Conservation (phyloP, 2,888 invertebrate species). For the Meliscaeva auricollis region DNA sequence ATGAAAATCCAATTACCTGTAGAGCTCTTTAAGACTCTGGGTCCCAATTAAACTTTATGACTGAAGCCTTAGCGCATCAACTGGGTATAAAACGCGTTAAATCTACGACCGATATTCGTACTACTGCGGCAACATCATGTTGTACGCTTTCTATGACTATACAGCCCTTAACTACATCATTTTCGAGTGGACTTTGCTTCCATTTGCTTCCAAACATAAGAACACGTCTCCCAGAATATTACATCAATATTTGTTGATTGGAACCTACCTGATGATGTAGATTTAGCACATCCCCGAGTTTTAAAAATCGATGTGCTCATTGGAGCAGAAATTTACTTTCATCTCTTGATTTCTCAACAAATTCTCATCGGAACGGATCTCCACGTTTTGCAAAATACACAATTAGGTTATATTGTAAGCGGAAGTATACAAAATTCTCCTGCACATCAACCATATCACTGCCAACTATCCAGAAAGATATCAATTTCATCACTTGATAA, state of each 20-base stretch:
- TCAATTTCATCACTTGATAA: conserved; percentile 33
- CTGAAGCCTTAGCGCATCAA: not conserved
- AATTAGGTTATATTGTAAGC: conserved; percentile 11
- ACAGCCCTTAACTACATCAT: conserved; percentile 15
- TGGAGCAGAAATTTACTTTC: conserved; percentile 31
- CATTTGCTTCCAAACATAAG: conserved; percentile 31
- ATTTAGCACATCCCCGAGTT: conserved; percentile 22
- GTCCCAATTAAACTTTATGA: not conserved
- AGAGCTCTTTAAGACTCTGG: conserved; percentile 12
- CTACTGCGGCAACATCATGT: conserved; percentile 7
- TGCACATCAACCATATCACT: not conserved
- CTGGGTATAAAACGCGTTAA: not conserved
- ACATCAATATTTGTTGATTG: conserved; percentile 10
- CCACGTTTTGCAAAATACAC: conserved; percentile 2
- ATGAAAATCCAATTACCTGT: not conserved
- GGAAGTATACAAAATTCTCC: not conserved
- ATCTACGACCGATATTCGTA: conserved; percentile 12
- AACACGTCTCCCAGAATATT: conserved; percentile 14
- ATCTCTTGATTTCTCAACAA: conserved; percentile 22
- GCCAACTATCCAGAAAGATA: not conserved
- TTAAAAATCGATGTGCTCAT: not conserved
- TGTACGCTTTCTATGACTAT: conserved; percentile 1
- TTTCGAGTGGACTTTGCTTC: conserved; percentile 23
- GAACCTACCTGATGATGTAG: not conserved
- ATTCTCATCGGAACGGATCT: not conserved